A percentile compares a stretch with the other conserved stretches of the same genome.
phyloP scores from a whole-genome alignment of 2,888 invertebrate species.

The Falcaria lacertinaria region DNA sequence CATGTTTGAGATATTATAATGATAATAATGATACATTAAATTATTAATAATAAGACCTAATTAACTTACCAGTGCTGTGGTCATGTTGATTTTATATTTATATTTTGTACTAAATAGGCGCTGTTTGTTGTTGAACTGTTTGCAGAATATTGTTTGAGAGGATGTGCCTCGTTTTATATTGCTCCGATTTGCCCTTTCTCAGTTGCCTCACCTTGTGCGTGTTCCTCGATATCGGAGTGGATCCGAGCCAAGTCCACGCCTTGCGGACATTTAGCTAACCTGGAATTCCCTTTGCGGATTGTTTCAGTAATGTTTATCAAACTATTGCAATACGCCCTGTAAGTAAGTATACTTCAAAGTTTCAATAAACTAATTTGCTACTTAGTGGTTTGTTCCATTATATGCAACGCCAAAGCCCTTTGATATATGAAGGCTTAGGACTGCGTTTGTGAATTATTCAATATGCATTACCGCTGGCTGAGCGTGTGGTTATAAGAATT shows the following conservation, averaged over 20 bases:
- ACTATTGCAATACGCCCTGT: constrained; percentile 5
- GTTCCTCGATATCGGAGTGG: constrained; percentile 47
- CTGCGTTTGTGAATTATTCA: not conserved
- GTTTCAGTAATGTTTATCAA: constrained; percentile 6
- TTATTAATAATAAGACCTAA: not conserved
- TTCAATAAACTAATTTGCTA: not conserved
- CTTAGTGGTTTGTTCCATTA: not conserved
- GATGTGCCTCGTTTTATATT: constrained; percentile 77
- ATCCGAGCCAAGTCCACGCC: constrained; percentile 51
- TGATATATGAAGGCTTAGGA: not conserved
- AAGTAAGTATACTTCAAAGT: constrained; percentile 4
- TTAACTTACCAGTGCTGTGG: constrained; percentile 57
- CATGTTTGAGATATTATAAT: no score
- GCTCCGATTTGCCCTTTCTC: constrained; percentile 75
- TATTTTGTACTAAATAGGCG: constrained; percentile 38
- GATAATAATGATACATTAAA: not conserved
- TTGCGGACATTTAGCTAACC: constrained; percentile 34
- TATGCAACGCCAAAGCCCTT: not conserved
- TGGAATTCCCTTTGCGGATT: constrained; percentile 22
- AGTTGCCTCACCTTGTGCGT: constrained; percentile 76
- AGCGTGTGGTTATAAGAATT: not conserved
- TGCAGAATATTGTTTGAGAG: constrained; percentile 64
- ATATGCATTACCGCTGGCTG: not conserved
- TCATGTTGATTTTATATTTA: constrained; percentile 35
- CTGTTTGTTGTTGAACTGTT: constrained; percentile 56